Evolutionary conservation across 2,113 vertebrate species (phyloP).

Genomic region (Hippotragus niger): DNA sequence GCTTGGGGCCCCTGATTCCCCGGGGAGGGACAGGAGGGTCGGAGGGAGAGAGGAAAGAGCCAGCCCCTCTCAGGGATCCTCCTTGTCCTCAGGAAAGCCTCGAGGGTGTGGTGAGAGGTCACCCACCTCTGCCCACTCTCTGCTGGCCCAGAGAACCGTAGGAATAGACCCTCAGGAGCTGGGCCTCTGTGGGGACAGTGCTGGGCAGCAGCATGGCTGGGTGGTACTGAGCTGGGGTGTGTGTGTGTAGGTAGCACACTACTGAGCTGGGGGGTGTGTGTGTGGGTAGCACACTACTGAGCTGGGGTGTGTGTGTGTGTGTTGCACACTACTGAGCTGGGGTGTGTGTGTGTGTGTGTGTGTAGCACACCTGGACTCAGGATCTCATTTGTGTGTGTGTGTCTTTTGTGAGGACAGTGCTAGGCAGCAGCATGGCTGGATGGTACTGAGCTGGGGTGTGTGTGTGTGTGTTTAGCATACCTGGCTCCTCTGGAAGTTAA

Average conservation of each 20-base stretch:
- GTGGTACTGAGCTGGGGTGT: fast-evolving
- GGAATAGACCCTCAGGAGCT: not conserved
- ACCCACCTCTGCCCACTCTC: not conserved
- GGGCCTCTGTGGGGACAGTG: not conserved
- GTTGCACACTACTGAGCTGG: not conserved
- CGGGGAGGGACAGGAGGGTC: not conserved
- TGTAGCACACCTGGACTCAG: not conserved
- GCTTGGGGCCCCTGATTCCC: not conserved
- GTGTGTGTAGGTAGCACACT: too few relatives aligned
- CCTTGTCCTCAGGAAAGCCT: not conserved
- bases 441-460: too few relatives aligned
- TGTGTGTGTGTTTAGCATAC: too few relatives aligned
- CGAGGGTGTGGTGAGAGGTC: not conserved
- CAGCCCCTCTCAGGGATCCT: not conserved
- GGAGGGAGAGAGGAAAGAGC: not conserved
- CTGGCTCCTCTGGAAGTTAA: too few relatives aligned
- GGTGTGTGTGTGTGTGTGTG: not conserved
- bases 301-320: not conserved
- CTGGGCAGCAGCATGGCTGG: not conserved
- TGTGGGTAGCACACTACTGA: not conserved
- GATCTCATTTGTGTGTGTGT: not conserved
- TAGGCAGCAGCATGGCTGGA: too few relatives aligned
- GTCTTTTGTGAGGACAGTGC: not conserved
- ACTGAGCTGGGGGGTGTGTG: not conserved
- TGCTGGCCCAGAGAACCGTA: not conserved